phyloP scores from a whole-genome alignment of 2,113 vertebrate species.

The Pelmatolapia mariae region DNA sequence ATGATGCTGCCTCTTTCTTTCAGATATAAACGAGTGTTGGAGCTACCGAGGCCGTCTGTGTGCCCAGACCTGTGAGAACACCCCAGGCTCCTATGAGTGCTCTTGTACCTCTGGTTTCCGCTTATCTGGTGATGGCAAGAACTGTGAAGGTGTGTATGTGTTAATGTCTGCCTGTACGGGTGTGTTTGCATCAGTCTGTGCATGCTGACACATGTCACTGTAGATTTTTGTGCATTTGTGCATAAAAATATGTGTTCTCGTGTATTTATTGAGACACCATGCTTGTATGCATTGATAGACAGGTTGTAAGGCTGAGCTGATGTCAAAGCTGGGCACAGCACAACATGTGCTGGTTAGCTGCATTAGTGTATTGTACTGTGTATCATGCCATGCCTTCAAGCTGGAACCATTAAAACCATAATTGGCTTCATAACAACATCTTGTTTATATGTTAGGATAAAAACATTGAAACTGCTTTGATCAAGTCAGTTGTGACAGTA shows the following conservation, averaged over 20 bases:
- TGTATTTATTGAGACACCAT: neutral
- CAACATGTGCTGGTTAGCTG: neutral
- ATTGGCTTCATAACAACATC: constrained; percentile 29
- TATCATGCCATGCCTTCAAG: constrained; percentile 9
- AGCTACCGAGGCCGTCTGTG: constrained; percentile 85
- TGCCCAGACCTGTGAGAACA: constrained; percentile 95
- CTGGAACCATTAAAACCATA: constrained; percentile 28
- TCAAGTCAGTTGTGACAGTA: constrained; percentile 21
- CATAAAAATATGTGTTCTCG: constrained; percentile 21
- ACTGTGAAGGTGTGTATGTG: constrained; percentile 84
- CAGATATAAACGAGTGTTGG: constrained; percentile 96
- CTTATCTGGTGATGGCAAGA: constrained; percentile 83
- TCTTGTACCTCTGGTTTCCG: constrained; percentile 85
- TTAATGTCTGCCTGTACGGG: constrained; percentile 1
- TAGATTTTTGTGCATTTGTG: constrained; percentile 17
- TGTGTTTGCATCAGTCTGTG: constrained; percentile 26
- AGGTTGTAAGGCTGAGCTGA: neutral
- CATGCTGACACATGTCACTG: constrained; percentile 19
- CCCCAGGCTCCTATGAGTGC: constrained; percentile 87
- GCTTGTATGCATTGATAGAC: neutral
- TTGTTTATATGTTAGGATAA: constrained; percentile 8
- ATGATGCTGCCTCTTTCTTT: constrained; percentile 18
- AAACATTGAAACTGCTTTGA: constrained; percentile 15
- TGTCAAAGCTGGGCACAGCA: neutral
- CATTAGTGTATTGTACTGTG: neutral